A percentile compares a stretch with the other conserved stretches of the same genome.
phyloP scores from a whole-genome alignment of 2,113 vertebrate genomes.

The Cranoglanis bouderius region DNA sequence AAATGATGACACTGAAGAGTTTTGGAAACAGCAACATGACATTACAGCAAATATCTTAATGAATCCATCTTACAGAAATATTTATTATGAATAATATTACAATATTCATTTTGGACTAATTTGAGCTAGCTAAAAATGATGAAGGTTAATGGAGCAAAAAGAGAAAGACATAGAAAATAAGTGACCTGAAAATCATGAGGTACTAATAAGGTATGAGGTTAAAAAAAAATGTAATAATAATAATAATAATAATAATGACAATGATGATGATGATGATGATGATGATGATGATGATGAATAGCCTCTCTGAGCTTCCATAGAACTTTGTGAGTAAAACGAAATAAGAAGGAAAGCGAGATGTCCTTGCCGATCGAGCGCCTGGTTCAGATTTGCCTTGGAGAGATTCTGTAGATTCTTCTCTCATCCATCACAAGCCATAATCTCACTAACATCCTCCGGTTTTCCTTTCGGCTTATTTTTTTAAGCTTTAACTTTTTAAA shows the following conservation, averaged over 20 bases:
- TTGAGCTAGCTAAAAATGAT: not conserved
- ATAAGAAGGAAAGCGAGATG: not conserved
- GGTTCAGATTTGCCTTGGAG: slow-evolving; percentile 54
- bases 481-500: slow-evolving; percentile 71
- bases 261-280: not conserved
- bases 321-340: not conserved
- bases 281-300: not conserved
- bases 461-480: slow-evolving; percentile 62
- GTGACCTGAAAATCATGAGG: not conserved
- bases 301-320: not conserved
- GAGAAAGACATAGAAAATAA: not conserved
- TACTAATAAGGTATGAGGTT: not conserved
- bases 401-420: slow-evolving; percentile 54
- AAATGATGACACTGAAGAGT: no score
- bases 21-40: no score
- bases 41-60: no score
- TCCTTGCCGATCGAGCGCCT: slow-evolving; percentile 30
- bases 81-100: not conserved
- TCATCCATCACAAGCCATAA: slow-evolving; percentile 72
- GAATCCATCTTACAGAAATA: no score
- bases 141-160: not conserved
- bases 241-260: not conserved
- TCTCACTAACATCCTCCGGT: slow-evolving; percentile 80
- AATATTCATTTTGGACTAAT: not conserved
- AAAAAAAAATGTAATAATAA: not conserved